A percentile compares a stretch with the other conserved stretches of the same genome.
Conservation (phyloP, 2,797 vertebrate genomes). For the Pogoniulus pusillus region DNA sequence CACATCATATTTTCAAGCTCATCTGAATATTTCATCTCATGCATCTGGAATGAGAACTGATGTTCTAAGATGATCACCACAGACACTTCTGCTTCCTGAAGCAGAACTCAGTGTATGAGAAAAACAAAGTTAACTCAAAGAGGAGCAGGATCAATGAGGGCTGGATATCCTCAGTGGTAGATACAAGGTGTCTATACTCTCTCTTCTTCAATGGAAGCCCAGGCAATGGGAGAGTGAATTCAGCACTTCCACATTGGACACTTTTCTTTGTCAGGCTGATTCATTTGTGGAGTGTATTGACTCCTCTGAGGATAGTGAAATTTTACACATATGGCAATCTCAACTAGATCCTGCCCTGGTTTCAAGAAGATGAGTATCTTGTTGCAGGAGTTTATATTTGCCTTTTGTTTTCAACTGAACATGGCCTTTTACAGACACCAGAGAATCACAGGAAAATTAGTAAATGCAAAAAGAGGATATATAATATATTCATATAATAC, state of each 20-base stretch:
- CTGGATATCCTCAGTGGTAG: not conserved
- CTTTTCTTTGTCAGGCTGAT: not conserved
- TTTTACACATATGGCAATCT: not conserved
- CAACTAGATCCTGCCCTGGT: not conserved
- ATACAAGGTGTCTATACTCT: not conserved
- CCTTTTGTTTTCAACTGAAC: not conserved
- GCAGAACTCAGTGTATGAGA: not conserved
- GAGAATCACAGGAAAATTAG: not conserved
- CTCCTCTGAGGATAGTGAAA: not conserved
- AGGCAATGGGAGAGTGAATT: not conserved
- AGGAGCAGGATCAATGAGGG: not conserved
- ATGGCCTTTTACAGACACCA: not conserved
- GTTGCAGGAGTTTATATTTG: not conserved
- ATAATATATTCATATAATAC: not conserved
- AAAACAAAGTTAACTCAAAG: not conserved
- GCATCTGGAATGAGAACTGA: not conserved
- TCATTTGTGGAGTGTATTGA: not conserved
- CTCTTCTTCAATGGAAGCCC: not conserved
- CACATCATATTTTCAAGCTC: not conserved
- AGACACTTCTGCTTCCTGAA: not conserved
- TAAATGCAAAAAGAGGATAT: not conserved
- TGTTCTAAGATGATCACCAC: not conserved
- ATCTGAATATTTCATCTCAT: not conserved
- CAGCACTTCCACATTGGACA: not conserved
- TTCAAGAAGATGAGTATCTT: not conserved